phyloP scores from a whole-genome alignment of 2,888 invertebrate genomes.

The Ligdia adustata region DNA sequence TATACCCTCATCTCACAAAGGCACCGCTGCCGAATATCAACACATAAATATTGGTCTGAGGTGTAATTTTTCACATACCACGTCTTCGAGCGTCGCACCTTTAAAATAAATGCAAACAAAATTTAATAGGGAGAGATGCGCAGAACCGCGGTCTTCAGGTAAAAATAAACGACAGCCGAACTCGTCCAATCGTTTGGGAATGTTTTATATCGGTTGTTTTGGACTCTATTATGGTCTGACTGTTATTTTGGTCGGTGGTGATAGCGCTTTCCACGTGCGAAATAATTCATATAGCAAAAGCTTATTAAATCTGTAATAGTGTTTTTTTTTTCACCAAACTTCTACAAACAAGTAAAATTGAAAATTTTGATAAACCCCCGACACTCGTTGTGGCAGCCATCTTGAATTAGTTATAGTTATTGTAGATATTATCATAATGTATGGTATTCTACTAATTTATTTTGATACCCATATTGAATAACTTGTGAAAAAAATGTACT shows the following conservation, averaged over 20 bases:
- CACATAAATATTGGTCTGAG: slow-evolving; percentile 84
- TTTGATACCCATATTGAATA: no score
- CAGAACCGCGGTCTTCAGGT: slow-evolving; percentile 79
- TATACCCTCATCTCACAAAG: slow-evolving; percentile 82
- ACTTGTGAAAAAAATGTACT: no score
- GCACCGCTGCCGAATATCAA: slow-evolving; percentile 84
- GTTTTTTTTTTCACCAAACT: no score
- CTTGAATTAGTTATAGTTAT: no score
- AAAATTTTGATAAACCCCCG: no score
- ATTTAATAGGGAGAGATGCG: slow-evolving; percentile 84
- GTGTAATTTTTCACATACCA: slow-evolving; percentile 85
- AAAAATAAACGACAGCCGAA: slow-evolving; percentile 79
- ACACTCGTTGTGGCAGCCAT: no score
- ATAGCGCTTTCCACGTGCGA: no score
- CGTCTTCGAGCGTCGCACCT: slow-evolving; percentile 83
- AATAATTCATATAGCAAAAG: no score
- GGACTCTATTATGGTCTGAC: slow-evolving; percentile 46
- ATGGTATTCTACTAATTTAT: no score
- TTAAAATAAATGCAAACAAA: slow-evolving; percentile 85
- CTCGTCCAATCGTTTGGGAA: slow-evolving; percentile 72
- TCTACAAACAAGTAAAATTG: no score
- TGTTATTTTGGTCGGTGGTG: slow-evolving; percentile 44
- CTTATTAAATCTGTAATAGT: no score
- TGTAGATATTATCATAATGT: no score
- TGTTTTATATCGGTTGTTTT: slow-evolving; percentile 62